A percentile compares a stretch with the other conserved stretches of the same genome.
Evolutionary conservation across 1,140 invertebrate species (phyloP).

Genomic region (Hyphantria cunea): DNA sequence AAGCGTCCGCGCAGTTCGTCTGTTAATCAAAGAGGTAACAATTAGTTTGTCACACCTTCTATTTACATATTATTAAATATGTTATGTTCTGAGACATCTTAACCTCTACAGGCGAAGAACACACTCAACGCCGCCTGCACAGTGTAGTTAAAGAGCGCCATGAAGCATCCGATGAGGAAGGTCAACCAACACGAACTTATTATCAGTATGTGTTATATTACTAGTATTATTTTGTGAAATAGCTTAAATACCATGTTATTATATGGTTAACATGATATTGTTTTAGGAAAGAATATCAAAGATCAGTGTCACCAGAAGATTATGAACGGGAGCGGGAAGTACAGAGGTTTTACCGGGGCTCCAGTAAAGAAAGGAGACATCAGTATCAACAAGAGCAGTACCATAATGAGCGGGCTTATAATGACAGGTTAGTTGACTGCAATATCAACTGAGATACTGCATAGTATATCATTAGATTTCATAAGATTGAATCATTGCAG

Average conservation of each 20-base stretch:
- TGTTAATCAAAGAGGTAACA: conserved; percentile 52
- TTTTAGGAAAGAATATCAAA: conserved; percentile 60
- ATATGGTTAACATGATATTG: neutral
- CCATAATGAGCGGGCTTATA: conserved; percentile 52
- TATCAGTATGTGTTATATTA: conserved; percentile 59
- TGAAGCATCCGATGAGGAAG: conserved; percentile 58
- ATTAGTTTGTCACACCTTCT: neutral
- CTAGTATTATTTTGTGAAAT: too few relatives aligned
- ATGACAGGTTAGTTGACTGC: conserved; percentile 6
- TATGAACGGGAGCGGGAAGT: conserved; percentile 65
- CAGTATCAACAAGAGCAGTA: conserved; percentile 57
- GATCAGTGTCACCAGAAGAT: conserved; percentile 50
- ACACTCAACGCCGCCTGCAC: conserved; percentile 54
- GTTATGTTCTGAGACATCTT: neutral
- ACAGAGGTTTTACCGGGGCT: conserved; percentile 65
- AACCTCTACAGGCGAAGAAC: conserved; percentile 40
- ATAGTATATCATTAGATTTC: conserved; percentile 23
- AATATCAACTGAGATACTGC: conserved; percentile 5
- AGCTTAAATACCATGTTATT: neutral
- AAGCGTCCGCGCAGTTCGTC: conserved; percentile 56
- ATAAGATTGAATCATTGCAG: conserved; percentile 45
- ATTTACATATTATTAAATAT: neutral
- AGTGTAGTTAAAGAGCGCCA: conserved; percentile 71
- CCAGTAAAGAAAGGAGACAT: conserved; percentile 59
- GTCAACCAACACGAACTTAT: conserved; percentile 62